A percentile compares a stretch with the other conserved stretches of the same genome.
phyloP scores from a whole-genome alignment of 2,888 invertebrate species.

The Hydraecia micacea region DNA sequence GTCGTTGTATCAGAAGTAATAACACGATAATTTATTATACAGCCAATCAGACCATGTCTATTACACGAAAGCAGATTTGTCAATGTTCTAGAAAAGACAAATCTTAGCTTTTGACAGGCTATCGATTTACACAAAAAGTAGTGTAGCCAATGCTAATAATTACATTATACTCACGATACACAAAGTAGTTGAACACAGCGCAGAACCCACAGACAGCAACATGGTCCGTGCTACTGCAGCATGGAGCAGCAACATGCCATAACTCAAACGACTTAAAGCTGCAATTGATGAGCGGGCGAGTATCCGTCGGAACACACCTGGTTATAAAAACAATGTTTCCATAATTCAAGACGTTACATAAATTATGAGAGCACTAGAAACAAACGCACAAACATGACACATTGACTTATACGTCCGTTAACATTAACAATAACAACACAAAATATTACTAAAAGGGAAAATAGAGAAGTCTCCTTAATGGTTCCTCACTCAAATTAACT shows the following conservation, averaged over 20 bases:
- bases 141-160: background rate
- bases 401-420: background rate
- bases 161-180: slow-evolving; percentile 83
- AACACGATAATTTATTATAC: too few species aligned
- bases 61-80: background rate
- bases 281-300: slow-evolving; percentile 84
- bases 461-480: background rate
- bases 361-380: background rate
- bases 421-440: background rate
- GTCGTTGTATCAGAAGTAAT: background rate
- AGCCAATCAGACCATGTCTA: background rate
- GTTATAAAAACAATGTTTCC: background rate
- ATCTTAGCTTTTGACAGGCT: background rate
- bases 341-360: background rate
- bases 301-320: slow-evolving; percentile 83
- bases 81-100: background rate
- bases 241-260: slow-evolving; percentile 89
- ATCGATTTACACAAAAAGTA: background rate
- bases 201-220: slow-evolving; percentile 84
- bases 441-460: background rate
- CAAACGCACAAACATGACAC: background rate
- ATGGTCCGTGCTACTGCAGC: slow-evolving; percentile 84
- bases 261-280: slow-evolving; percentile 89
- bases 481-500: background rate
- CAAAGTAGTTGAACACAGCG: slow-evolving; percentile 84